Evolutionary conservation across 2,113 vertebrate species (phyloP).

Genomic region (Myotis yumanensis): DNA sequence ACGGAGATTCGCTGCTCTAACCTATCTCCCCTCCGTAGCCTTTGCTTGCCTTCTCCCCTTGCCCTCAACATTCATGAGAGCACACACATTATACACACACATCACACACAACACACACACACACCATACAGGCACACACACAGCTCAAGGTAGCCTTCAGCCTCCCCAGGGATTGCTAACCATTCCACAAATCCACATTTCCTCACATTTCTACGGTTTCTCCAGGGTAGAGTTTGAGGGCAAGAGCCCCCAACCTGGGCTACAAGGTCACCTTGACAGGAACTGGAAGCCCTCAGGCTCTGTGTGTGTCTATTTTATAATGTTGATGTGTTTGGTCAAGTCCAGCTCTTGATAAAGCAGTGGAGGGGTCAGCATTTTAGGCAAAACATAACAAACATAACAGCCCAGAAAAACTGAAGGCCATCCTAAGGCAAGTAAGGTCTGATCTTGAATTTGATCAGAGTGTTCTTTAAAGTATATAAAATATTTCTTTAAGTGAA

Average conservation of each 20-base stretch:
- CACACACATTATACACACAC: not conserved
- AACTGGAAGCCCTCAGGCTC: not conserved
- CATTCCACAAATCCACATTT: not conserved
- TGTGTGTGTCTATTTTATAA: not conserved
- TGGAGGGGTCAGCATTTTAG: not conserved
- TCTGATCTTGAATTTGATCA: conserved; percentile 22
- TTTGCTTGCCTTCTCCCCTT: not conserved
- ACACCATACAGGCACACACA: too few relatives aligned
- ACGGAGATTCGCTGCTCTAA: not conserved
- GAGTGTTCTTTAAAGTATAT: not conserved
- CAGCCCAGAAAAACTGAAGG: conserved; percentile 20
- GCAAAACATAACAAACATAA: not conserved
- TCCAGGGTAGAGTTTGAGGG: not conserved
- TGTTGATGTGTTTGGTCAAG: not conserved
- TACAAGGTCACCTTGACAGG: conserved; percentile 18
- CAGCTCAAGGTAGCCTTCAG: not conserved
- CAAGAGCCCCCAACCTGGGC: not conserved
- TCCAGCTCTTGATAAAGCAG: conserved; percentile 37
- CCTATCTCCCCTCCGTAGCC: not conserved
- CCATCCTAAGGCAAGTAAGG: conserved; percentile 5
- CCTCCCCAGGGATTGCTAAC: not conserved
- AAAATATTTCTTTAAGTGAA: conserved; percentile 13
- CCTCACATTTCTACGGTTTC: not conserved
- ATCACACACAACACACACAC: not conserved
- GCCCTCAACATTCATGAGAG: not conserved